Percentiles rank a stretch among this genome's conserved stretches.
Evolutionary conservation across 2,888 invertebrate species (phyloP).

Genomic region (Nomada flava): DNA sequence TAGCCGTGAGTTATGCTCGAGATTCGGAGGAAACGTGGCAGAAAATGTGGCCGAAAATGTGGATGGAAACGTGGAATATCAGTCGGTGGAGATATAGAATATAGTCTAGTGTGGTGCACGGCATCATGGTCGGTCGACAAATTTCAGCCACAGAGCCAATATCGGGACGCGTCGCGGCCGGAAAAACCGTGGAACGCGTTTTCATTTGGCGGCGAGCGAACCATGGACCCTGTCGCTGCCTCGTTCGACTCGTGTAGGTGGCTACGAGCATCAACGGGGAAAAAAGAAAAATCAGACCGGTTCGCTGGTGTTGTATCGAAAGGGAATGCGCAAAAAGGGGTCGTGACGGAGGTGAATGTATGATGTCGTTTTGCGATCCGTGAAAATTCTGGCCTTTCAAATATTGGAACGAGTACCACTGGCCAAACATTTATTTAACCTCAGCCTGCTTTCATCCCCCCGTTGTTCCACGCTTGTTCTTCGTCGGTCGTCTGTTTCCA

Average conservation of each 20-base stretch:
- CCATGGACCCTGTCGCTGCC: constrained; percentile 27
- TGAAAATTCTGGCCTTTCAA: constrained; percentile 63
- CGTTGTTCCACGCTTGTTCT: not conserved
- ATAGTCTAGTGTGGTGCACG: constrained; percentile 18
- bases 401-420: constrained; percentile 62
- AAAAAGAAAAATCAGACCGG: constrained; percentile 21
- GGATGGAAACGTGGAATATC: constrained; percentile 17
- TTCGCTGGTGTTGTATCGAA: constrained; percentile 29
- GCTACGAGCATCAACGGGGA: not conserved
- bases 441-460: not conserved
- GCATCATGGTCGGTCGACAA: constrained; percentile 49
- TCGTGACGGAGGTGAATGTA: constrained; percentile 46
- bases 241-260: constrained; percentile 27
- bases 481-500: not conserved
- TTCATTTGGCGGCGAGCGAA: constrained; percentile 37
- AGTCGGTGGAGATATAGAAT: constrained; percentile 37
- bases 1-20: constrained; percentile 12
- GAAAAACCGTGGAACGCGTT: constrained; percentile 53
- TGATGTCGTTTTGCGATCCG: constrained; percentile 66
- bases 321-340: constrained; percentile 40
- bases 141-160: constrained; percentile 59
- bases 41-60: not conserved
- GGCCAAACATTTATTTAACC: constrained; percentile 68
- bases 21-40: too few relatives aligned
- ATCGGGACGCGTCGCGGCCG: constrained; percentile 48